phyloP scores from a whole-genome alignment of 2,797 vertebrate species.

The Rachycentron canadum region DNA sequence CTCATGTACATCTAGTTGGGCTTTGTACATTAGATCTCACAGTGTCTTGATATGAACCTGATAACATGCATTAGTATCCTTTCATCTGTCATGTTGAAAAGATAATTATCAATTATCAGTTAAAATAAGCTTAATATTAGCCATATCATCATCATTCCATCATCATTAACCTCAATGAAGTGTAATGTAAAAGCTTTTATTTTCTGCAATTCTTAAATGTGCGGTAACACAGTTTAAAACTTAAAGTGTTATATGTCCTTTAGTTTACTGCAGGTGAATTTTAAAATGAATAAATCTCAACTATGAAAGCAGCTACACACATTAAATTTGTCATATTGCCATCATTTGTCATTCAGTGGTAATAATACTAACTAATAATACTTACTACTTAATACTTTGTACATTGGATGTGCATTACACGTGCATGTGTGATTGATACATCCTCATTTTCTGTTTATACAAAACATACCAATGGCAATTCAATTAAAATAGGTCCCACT shows the following conservation, averaged over 20 bases:
- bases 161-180: constrained; percentile 54
- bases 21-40: not conserved
- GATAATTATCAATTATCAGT: constrained; percentile 56
- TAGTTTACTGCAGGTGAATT: not conserved
- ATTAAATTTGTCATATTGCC: not conserved
- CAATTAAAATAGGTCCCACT: constrained; percentile 23
- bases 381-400: too few species aligned
- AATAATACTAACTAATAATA: too few species aligned
- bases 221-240: constrained; percentile 23
- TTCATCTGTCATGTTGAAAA: constrained; percentile 46
- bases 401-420: not conserved
- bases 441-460: not conserved
- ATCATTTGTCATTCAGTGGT: constrained; percentile 12
- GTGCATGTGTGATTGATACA: constrained; percentile 8
- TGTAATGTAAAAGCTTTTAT: constrained; percentile 41
- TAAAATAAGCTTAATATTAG: constrained; percentile 59
- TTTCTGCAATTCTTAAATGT: constrained; percentile 33
- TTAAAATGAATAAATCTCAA: not conserved
- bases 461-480: not conserved
- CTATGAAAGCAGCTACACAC: not conserved
- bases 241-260: not conserved
- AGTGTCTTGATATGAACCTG: not conserved
- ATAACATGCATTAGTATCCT: constrained; percentile 81
- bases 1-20: not conserved
- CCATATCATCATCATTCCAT: constrained; percentile 48